Evolutionary conservation across 1,140 invertebrate genomes (phyloP).

Genomic region (Brachionus rotundiformis): DNA sequence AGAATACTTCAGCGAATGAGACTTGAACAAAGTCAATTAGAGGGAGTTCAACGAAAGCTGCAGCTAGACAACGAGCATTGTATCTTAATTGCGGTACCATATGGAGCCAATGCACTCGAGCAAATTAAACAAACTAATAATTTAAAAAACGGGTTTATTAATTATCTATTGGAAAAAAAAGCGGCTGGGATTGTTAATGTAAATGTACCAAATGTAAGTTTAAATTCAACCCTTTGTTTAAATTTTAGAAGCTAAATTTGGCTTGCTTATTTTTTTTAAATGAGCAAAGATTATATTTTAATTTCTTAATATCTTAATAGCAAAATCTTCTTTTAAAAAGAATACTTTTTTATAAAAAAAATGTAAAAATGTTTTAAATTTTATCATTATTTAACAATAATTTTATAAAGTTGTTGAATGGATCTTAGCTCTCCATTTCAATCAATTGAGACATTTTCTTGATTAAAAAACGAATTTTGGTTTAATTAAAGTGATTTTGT

Average conservation of each 20-base stretch:
- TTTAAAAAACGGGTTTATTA: conserved; percentile 83
- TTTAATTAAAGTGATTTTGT: no score
- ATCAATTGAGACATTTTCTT: no score
- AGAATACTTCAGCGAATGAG: conserved; percentile 90
- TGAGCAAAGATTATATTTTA: no score
- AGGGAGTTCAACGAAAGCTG: conserved; percentile 70
- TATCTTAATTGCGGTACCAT: conserved; percentile 85
- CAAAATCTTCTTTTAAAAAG: no score
- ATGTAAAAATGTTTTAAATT: no score
- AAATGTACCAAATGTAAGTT: conserved; percentile 67
- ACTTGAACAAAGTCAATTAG: conserved; percentile 83
- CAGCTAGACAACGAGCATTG: conserved; percentile 87
- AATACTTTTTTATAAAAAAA: no score
- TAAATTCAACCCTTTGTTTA: background rate
- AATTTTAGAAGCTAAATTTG: background rate
- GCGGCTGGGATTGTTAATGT: conserved; percentile 93
- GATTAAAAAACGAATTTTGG: no score
- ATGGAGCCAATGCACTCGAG: conserved; percentile 83
- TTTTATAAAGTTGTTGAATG: no score
- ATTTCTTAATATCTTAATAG: background rate
- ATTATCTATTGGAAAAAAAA: conserved; percentile 86
- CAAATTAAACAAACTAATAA: conserved; percentile 85
- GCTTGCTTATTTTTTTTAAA: no score
- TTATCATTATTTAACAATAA: no score
- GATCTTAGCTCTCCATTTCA: no score